Evolutionary conservation across 1,140 invertebrate genomes (phyloP).

Genomic region (Zaprionus tsacasi): DNA sequence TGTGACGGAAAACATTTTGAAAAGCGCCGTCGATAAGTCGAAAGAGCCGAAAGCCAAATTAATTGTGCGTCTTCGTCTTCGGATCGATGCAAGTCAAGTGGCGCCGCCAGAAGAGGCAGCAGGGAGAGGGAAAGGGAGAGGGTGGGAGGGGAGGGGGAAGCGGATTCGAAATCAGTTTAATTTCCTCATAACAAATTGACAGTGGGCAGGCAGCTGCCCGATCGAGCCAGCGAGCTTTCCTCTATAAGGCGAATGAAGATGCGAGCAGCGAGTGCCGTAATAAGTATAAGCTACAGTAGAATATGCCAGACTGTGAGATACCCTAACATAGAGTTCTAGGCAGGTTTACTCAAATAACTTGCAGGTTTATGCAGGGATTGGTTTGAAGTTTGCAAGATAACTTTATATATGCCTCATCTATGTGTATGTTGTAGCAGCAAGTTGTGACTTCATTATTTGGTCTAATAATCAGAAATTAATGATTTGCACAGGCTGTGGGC

Average conservation of each 20-base stretch:
- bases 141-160: background rate
- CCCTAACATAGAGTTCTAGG: no score
- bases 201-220: slow-evolving; percentile 36
- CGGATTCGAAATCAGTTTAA: slow-evolving; percentile 52
- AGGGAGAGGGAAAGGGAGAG: background rate
- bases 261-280: slow-evolving; percentile 61
- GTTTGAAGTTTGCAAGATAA: no score
- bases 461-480: no score
- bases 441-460: no score
- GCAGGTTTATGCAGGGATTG: no score
- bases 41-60: slow-evolving; percentile 52
- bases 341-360: no score
- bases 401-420: no score
- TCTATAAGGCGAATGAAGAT: slow-evolving; percentile 50
- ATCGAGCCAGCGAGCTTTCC: slow-evolving; percentile 3
- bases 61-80: slow-evolving; percentile 65
- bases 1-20: slow-evolving; percentile 74
- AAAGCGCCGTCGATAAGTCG: slow-evolving; percentile 31
- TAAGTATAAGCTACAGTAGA: no score
- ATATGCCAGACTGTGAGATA: no score
- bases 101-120: slow-evolving; percentile 42
- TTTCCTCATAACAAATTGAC: slow-evolving; percentile 53
- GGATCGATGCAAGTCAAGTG: slow-evolving; percentile 47
- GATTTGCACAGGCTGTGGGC: no score
- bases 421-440: no score